Evolutionary conservation across 2,113 vertebrate genomes (phyloP).

Genomic region (Garra rufa): DNA sequence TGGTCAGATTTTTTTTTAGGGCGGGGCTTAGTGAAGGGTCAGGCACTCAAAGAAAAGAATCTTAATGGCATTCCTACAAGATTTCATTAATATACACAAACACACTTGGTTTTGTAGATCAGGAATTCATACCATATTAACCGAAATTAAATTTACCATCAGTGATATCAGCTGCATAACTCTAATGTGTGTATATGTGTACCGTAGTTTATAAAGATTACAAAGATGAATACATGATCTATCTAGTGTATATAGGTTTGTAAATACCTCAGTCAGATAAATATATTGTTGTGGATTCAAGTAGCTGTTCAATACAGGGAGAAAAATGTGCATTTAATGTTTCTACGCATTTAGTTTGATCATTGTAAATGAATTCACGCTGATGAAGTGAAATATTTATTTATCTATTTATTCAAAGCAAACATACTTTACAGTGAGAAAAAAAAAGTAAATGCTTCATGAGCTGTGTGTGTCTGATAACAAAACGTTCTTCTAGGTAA

Average conservation of each 20-base stretch:
- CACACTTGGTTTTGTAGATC: not conserved
- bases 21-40: not conserved
- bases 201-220: slow-evolving; percentile 10
- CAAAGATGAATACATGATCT: not conserved
- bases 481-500: not conserved
- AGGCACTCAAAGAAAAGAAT: not conserved
- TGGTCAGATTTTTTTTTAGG: not conserved
- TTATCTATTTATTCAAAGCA: slow-evolving; percentile 25
- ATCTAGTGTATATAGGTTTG: slow-evolving; percentile 31
- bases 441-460: not conserved
- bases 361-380: slow-evolving; percentile 7
- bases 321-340: slow-evolving; percentile 13
- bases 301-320: slow-evolving; percentile 21
- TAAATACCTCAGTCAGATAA: slow-evolving; percentile 27
- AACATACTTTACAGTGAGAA: slow-evolving; percentile 6
- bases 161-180: not conserved
- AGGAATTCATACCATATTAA: slow-evolving; percentile 20
- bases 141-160: not conserved
- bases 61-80: not conserved
- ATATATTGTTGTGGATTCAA: not conserved
- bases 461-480: slow-evolving; percentile 13
- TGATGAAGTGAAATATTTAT: slow-evolving; percentile 1
- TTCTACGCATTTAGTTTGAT: not conserved
- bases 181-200: not conserved
- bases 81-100: not conserved